phyloP scores from a whole-genome alignment of 2,797 vertebrate species.

The Phaenicophaeus curvirostris region DNA sequence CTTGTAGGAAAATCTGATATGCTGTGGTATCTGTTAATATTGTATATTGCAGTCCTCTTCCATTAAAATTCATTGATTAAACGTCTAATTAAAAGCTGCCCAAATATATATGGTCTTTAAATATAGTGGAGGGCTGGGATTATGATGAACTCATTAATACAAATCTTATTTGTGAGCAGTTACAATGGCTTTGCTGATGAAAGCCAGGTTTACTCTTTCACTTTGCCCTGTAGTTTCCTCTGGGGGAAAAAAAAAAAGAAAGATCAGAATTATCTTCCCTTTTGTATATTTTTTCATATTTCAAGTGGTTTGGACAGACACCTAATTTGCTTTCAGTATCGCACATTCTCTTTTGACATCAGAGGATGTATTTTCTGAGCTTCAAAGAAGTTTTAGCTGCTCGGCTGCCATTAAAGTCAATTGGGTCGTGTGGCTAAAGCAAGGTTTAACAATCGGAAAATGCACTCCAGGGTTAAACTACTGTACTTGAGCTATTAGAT shows the following conservation, averaged over 20 bases:
- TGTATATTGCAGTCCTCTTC: background rate
- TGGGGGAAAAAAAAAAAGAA: background rate
- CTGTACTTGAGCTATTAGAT: background rate
- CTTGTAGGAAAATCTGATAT: background rate
- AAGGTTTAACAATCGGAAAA: background rate
- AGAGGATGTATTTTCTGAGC: background rate
- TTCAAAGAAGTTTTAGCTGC: background rate
- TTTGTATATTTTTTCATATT: background rate
- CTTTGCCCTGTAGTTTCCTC: background rate
- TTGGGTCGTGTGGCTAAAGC: background rate
- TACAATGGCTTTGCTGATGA: constrained; percentile 10
- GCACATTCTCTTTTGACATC: background rate
- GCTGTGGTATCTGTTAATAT: background rate
- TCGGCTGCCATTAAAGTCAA: background rate
- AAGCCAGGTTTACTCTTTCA: background rate
- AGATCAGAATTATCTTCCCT: background rate
- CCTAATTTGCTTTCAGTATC: background rate
- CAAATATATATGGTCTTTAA: background rate
- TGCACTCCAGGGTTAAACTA: background rate
- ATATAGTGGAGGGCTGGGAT: background rate
- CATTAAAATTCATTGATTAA: constrained; percentile 15
- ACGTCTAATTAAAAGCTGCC: constrained; percentile 15
- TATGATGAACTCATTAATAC: constrained; percentile 25
- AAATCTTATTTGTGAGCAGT: background rate
- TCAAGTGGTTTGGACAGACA: background rate